A percentile compares a stretch with the other conserved stretches of the same genome.
Evolutionary conservation across 2,797 vertebrate genomes (phyloP).

Genomic region (Carcharodon carcharias): DNA sequence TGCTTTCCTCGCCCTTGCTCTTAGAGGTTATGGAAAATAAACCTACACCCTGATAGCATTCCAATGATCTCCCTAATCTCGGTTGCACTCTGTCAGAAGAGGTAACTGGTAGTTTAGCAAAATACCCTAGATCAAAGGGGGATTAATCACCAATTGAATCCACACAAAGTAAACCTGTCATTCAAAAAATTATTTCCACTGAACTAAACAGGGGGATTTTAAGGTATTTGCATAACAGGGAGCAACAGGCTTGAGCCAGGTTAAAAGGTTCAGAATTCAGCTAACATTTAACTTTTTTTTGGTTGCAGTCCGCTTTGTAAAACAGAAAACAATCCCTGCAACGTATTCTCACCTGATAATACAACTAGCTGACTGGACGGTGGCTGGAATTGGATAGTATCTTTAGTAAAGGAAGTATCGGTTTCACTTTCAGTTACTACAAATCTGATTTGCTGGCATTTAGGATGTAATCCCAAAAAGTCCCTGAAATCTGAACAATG

Average conservation of each 20-base stretch:
- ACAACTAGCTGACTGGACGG: constrained; percentile 66
- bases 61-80: constrained; percentile 67
- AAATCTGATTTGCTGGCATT: constrained; percentile 78
- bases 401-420: constrained; percentile 72
- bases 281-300: constrained; percentile 67
- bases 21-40: constrained; percentile 62
- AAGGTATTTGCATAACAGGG: constrained; percentile 73
- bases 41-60: constrained; percentile 57
- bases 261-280: constrained; percentile 74
- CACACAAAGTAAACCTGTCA: constrained; percentile 76
- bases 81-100: constrained; percentile 73
- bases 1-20: constrained; percentile 64
- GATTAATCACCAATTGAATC: constrained; percentile 75
- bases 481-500: constrained; percentile 58
- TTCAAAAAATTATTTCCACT: constrained; percentile 79
- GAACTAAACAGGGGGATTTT: constrained; percentile 70
- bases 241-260: constrained; percentile 68
- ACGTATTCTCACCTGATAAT: constrained; percentile 72
- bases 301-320: constrained; percentile 45
- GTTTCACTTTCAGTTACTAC: constrained; percentile 73
- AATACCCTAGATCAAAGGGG: constrained; percentile 79
- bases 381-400: constrained; percentile 69
- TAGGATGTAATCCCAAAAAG: constrained; percentile 71
- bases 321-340: constrained; percentile 48
- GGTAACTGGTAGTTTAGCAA: constrained; percentile 77